These are phyloP conservation scores for Arge pagana DNA, from an alignment of 2,888 invertebrate genomes.

Conservation along the genomic window DNA sequence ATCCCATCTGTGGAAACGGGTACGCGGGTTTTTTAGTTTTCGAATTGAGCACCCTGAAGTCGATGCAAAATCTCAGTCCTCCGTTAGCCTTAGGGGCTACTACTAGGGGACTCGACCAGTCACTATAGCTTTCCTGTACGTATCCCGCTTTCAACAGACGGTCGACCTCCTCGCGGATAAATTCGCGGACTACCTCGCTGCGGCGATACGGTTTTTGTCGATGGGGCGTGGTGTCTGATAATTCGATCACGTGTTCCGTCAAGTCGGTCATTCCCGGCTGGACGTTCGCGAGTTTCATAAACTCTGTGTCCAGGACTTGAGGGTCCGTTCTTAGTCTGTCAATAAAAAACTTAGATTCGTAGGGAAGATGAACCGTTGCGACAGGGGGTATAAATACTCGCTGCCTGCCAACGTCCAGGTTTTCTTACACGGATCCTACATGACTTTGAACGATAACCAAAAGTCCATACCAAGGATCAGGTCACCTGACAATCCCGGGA, in stretches of 20 bases:
- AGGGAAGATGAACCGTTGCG: neutral
- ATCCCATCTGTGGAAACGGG: constrained; percentile 4
- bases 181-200: constrained; percentile 4
- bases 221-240: neutral
- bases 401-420: constrained; percentile 24
- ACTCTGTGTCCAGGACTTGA: neutral
- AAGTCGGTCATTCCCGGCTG: neutral
- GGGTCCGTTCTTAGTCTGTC: neutral
- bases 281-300: neutral
- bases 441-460: constrained; percentile 23
- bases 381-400: constrained; percentile 9
- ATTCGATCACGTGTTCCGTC: constrained; percentile 5
- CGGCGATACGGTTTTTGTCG: constrained; percentile 22
- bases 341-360: constrained; percentile 9
- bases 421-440: constrained; percentile 3
- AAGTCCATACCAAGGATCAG: constrained; percentile 27
- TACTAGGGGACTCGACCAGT: constrained; percentile 1
- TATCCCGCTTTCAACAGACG: neutral
- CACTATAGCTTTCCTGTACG: neutral
- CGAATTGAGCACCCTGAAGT: neutral
- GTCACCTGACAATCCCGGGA: constrained; percentile 17
- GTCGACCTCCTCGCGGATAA: constrained; percentile 6
- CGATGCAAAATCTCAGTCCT: constrained; percentile 9
- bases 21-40: constrained; percentile 8
- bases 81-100: constrained; percentile 11